These are phyloP conservation scores for Lasioglossum zephyrum DNA, from an alignment of 2,888 invertebrate species.

Conservation along the genomic window DNA sequence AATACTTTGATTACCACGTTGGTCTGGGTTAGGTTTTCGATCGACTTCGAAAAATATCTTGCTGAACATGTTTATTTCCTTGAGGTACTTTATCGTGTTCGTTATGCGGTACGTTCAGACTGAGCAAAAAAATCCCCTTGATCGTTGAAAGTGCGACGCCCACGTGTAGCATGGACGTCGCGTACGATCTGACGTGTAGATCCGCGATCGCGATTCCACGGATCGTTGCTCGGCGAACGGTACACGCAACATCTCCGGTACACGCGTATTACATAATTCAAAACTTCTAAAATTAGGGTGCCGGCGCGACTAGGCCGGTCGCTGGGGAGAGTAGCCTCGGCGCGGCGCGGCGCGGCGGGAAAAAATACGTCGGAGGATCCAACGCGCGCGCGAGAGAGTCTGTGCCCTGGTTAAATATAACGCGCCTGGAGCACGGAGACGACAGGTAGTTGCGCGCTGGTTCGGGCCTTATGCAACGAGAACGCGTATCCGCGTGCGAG, in stretches of 20 bases:
- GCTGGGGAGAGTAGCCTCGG: background rate
- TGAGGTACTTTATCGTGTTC: background rate
- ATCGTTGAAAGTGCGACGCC: background rate
- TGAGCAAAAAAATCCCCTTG: too few species aligned
- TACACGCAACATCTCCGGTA: conserved; percentile 26
- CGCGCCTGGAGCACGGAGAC: conserved; percentile 39
- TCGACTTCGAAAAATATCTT: background rate
- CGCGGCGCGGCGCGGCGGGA: background rate
- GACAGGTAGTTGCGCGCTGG: conserved; percentile 52
- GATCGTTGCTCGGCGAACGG: conserved; percentile 22
- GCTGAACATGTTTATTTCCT: background rate
- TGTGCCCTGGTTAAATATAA: conserved; percentile 51
- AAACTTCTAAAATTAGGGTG: conserved; percentile 53
- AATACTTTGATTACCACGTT: too few species aligned
- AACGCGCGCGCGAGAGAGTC: conserved; percentile 4
- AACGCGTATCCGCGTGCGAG: conserved; percentile 5
- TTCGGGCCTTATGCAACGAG: conserved; percentile 44
- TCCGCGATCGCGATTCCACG: conserved; percentile 15
- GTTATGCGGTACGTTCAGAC: too few species aligned
- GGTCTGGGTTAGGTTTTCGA: too few species aligned
- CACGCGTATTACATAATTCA: conserved; percentile 52
- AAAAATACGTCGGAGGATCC: conserved; percentile 26
- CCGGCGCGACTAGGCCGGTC: background rate
- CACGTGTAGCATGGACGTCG: background rate
- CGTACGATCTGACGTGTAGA: background rate